These are phyloP conservation scores for Entomobrya multifasciata DNA, from an alignment of 2,888 invertebrate genomes.

Conservation along the genomic window DNA sequence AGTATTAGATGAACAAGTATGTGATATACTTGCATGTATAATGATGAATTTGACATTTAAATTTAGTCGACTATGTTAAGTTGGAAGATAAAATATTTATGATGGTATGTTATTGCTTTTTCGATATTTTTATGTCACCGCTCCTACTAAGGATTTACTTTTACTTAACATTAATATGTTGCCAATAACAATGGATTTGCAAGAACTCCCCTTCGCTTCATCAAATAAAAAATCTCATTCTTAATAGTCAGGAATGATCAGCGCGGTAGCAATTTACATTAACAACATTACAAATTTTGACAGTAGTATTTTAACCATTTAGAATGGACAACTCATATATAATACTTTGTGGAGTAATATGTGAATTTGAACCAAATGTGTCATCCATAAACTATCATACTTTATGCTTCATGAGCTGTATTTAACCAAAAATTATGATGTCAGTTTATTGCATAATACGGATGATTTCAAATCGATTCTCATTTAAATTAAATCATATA, in stretches of 20 bases:
- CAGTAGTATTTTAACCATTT: not conserved
- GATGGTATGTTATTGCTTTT: slow-evolving; percentile 29
- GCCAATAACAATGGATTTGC: not conserved
- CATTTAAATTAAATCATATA: slow-evolving; percentile 59
- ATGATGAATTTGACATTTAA: slow-evolving; percentile 16
- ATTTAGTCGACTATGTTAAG: slow-evolving; percentile 5
- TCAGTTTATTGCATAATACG: not conserved
- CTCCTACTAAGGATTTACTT: slow-evolving; percentile 34
- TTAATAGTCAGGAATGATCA: not conserved
- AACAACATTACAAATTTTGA: not conserved
- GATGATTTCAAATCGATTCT: slow-evolving; percentile 44
- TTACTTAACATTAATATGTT: slow-evolving; percentile 9
- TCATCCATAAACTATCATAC: slow-evolving; percentile 50
- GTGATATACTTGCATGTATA: not conserved
- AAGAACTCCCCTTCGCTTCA: too few relatives aligned
- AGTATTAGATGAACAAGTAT: not conserved
- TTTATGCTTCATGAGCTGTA: not conserved
- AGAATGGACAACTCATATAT: slow-evolving; percentile 21
- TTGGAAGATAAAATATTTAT: not conserved
- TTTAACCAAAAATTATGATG: not conserved
- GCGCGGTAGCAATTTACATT: not conserved
- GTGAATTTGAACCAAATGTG: slow-evolving; percentile 54
- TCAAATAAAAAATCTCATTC: too few relatives aligned
- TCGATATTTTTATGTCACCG: slow-evolving; percentile 43
- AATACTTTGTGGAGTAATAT: slow-evolving; percentile 24